phyloP scores from a whole-genome alignment of 2,797 vertebrate species.

The Phylloscopus collybita region DNA sequence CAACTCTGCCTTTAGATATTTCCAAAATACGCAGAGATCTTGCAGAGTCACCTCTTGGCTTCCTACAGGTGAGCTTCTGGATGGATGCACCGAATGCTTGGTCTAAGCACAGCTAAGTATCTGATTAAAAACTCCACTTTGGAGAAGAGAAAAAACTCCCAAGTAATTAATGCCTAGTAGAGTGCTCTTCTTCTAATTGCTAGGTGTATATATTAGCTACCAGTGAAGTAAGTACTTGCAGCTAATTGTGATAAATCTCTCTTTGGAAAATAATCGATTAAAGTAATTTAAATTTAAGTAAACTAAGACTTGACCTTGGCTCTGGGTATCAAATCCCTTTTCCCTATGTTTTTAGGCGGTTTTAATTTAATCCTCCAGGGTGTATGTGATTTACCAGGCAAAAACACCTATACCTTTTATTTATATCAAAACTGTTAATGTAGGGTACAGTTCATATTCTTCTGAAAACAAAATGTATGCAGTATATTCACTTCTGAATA shows the following conservation, averaged over 20 bases:
- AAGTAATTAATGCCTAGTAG: neutral
- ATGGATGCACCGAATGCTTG: neutral
- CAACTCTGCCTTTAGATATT: neutral
- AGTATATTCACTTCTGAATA: neutral
- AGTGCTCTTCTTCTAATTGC: neutral
- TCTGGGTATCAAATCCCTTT: neutral
- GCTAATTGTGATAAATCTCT: neutral
- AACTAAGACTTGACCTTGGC: neutral
- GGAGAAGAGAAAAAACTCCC: neutral
- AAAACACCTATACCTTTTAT: neutral
- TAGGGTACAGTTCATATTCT: neutral
- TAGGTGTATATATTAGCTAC: neutral
- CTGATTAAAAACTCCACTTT: neutral
- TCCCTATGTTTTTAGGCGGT: neutral
- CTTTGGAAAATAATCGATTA: neutral
- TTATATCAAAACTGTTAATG: neutral
- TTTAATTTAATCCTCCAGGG: neutral
- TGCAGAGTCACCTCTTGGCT: neutral
- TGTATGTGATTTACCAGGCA: neutral
- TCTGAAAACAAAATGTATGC: neutral
- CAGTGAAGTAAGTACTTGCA: neutral
- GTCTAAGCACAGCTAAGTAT: neutral
- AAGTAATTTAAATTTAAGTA: neutral
- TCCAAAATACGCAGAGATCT: neutral
- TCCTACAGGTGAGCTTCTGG: neutral